Evolutionary conservation across 2,888 invertebrate genomes (phyloP).

Genomic region (Brachypalpus laphriformis): DNA sequence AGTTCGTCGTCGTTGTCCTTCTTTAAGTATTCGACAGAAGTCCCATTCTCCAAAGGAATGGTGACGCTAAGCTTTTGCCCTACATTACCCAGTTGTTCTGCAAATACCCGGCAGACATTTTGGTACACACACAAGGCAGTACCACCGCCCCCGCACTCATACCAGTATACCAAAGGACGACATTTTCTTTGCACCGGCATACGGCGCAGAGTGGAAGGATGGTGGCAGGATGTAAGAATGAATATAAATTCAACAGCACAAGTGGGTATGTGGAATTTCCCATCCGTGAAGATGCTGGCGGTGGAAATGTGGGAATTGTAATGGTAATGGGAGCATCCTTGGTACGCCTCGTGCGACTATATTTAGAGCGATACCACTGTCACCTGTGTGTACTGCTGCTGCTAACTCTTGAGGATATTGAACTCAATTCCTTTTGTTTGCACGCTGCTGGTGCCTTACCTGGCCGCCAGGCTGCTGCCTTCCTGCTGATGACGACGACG

Average conservation of each 20-base stretch:
- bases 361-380: constrained; percentile 37
- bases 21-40: constrained; percentile 12
- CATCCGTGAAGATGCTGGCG: constrained; percentile 39
- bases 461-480: constrained; percentile 12
- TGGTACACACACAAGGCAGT: constrained; percentile 22
- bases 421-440: constrained; percentile 47
- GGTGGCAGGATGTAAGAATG: constrained; percentile 8
- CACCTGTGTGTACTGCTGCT: constrained; percentile 33
- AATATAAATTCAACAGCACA: constrained; percentile 30
- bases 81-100: constrained; percentile 48
- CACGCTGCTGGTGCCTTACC: neutral
- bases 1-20: neutral
- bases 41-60: constrained; percentile 9
- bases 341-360: constrained; percentile 7
- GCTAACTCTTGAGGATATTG: constrained; percentile 58
- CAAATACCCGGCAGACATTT: constrained; percentile 59
- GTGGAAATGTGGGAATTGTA: neutral
- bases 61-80: constrained; percentile 50
- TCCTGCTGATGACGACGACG: constrained; percentile 8
- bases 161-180: neutral
- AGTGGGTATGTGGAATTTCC: constrained; percentile 49
- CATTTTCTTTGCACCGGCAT: constrained; percentile 41
- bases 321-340: constrained; percentile 23
- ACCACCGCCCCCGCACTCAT: neutral
- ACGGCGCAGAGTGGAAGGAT: neutral